Evolutionary conservation across 2,888 invertebrate genomes (phyloP), one percentile per base, ranked within the genome.

Genomic region (Tubulanus polymorphus): DNA sequence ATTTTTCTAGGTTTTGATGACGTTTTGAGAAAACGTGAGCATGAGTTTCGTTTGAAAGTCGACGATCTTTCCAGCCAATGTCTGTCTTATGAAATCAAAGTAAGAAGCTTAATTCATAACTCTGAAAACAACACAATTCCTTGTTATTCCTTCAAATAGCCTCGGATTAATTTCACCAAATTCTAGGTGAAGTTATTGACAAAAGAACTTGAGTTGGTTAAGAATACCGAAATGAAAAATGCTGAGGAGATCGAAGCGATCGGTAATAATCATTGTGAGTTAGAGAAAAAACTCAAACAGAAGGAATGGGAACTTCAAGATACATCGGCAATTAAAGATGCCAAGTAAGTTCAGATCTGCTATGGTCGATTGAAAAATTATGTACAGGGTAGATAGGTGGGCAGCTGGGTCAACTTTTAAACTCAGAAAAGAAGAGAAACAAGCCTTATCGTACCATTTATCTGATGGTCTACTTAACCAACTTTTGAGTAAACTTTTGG

Each of bases 221-320:
- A 67, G 48, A 57, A 61, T 15, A 63, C 65, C 3, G 65, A 69
- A 54, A 61, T 67, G 28, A 64, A 68, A 55, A 65, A 65, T 26
- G 58, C 57, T 18, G 57, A 65, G 20, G 67, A 70, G 48, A 66
- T 63, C 28, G 63, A 67, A 37, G 59, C 69, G 30, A 65, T 67
- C 0, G 73, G 71, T 48, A 55, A 46, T 23, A 61, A 60, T 6
- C 70, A 71, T 41, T 53, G 68, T 28, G 59, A 65, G 8, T 59
- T 74, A 45, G 73, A 77, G 63, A 76, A 75, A 53, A 59, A 63
- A 45, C 45, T 77, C n/a, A 75, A 74, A 51, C 68, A 73, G 50
- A 71, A 67, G 30, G 73, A 76, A 45, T 77, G 78, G 78, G 69
- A 76, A 54, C 48, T 76, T 27, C 64, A 72, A 35, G 74, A 78